These are phyloP conservation scores for Hycleus phaleratus DNA, from an alignment of 1,140 invertebrate genomes.

Conservation along the genomic window DNA sequence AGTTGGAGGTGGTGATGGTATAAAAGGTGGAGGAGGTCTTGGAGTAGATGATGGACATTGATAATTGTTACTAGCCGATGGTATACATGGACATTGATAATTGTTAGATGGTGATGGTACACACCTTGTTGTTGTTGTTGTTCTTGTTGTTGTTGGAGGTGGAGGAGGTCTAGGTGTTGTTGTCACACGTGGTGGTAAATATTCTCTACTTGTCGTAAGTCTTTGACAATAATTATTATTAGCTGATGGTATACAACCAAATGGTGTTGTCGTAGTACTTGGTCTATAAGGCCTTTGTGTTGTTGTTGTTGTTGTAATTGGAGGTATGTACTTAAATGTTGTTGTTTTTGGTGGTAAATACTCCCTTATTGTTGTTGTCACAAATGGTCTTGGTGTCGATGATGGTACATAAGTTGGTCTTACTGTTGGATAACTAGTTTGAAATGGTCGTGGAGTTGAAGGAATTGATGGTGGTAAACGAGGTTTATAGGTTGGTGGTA, in stretches of 20 bases:
- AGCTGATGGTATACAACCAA: neutral
- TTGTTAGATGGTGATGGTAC: neutral
- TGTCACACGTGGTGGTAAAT: neutral
- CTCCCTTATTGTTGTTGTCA: constrained; percentile 3
- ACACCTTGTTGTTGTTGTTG: constrained; percentile 2
- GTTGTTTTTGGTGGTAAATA: constrained; percentile 2
- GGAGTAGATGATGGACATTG: constrained; percentile 1
- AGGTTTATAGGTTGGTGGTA: neutral
- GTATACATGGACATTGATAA: neutral
- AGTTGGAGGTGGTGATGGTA: constrained; percentile 1
- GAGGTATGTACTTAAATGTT: constrained; percentile 7
- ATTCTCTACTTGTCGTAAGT: neutral
- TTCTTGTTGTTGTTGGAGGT: neutral
- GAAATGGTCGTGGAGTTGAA: neutral
- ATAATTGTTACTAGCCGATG: neutral
- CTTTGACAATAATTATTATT: neutral
- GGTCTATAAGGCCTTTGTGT: constrained; percentile 9
- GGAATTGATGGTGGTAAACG: neutral
- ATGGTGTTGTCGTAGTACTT: neutral
- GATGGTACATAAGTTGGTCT: neutral
- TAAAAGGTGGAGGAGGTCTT: neutral
- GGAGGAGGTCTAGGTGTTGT: constrained; percentile 1
- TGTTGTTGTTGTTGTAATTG: neutral
- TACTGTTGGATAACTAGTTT: neutral
- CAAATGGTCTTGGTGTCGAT: constrained; percentile 1